These are phyloP conservation scores for Chaitophorus viminalis DNA, from an alignment of 2,888 invertebrate species.

Conservation along the genomic window DNA sequence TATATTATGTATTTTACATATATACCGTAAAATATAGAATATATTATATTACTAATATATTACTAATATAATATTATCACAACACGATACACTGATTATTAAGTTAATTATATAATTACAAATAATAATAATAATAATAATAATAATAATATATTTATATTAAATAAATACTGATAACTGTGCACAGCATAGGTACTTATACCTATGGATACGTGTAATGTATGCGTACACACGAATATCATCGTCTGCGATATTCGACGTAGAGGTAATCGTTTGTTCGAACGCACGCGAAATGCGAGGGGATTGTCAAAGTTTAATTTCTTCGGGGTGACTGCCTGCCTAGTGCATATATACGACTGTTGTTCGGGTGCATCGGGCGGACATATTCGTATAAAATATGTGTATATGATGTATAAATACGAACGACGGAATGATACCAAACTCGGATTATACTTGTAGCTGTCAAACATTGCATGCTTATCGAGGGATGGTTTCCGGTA, in stretches of 20 bases:
- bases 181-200: background rate
- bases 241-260: conserved; percentile 21
- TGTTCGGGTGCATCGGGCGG: background rate
- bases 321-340: background rate
- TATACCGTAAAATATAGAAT: no score
- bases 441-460: conserved; percentile 52
- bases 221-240: background rate
- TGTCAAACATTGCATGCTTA: conserved; percentile 61
- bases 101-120: no score
- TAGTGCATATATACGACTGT: background rate
- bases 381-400: background rate
- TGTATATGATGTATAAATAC: background rate
- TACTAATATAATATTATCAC: background rate
- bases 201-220: background rate
- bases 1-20: no score
- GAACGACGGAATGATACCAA: background rate
- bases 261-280: conserved; percentile 25
- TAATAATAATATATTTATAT: background rate
- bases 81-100: background rate
- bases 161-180: background rate
- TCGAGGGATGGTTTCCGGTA: conserved; percentile 53
- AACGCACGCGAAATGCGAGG: conserved; percentile 35
- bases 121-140: no score
- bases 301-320: conserved; percentile 44
- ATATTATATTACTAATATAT: no score